A percentile compares a stretch with the other conserved stretches of the same genome.
These are phyloP conservation scores for Microcebus tavaratra DNA, from an alignment of 2,113 vertebrate species.

Conservation along the genomic window DNA sequence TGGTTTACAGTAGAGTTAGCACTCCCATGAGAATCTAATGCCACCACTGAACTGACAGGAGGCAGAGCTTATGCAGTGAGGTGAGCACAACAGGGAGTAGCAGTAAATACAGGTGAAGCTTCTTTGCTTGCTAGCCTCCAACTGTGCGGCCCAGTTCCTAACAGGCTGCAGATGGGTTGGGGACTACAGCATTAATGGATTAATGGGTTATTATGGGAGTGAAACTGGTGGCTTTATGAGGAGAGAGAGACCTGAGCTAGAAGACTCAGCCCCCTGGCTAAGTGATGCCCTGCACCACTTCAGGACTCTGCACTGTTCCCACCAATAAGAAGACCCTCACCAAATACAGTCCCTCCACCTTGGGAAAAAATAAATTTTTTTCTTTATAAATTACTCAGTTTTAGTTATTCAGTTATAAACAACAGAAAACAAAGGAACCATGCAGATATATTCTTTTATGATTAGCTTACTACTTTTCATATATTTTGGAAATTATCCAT, in stretches of 20 bases:
- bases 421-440: background rate
- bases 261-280: background rate
- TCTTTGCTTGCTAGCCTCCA: too few species aligned
- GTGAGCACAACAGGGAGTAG: too few species aligned
- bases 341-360: background rate
- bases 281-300: too few species aligned
- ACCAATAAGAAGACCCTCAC: background rate
- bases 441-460: background rate
- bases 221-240: background rate
- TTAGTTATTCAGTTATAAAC: background rate
- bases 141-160: too few species aligned
- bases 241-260: background rate
- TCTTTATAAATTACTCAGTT: background rate
- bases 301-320: too few species aligned
- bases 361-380: background rate
- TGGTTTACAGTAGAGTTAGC: too few species aligned
- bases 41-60: too few species aligned
- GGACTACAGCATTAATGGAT: background rate
- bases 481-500: background rate
- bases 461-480: background rate
- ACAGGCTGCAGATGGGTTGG: too few species aligned
- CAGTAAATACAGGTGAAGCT: too few species aligned
- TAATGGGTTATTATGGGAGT: background rate
- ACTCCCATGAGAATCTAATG: too few species aligned
- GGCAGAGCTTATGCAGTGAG: too few species aligned